Conservation (phyloP, 2,113 vertebrate species). For the Anoura caudifer region DNA sequence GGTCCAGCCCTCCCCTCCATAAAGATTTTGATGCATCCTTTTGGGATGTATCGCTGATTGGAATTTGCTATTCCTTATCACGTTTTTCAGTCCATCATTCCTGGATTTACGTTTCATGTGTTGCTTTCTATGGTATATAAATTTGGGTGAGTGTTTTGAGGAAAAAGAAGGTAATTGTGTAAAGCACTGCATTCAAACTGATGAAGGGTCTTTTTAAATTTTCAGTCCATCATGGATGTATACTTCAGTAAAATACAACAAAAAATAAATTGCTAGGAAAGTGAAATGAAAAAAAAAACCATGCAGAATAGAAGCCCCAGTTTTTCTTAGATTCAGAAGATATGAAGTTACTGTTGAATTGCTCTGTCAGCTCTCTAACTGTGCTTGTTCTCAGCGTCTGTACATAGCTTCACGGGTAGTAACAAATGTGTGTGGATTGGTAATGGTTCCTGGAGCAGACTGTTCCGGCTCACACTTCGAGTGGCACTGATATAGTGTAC, state of each 20-base stretch:
- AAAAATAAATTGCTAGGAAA: constrained; percentile 31
- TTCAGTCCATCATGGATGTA: neutral
- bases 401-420: neutral
- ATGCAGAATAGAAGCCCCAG: neutral
- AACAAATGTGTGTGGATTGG: neutral
- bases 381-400: neutral
- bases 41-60: neutral
- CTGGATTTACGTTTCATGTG: neutral
- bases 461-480: neutral
- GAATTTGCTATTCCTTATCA: neutral
- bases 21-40: neutral
- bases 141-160: neutral
- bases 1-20: accelerated
- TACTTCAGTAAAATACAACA: neutral
- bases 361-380: neutral
- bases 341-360: neutral
- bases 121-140: neutral
- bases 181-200: neutral
- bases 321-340: constrained; percentile 16
- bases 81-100: neutral
- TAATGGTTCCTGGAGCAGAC: neutral
- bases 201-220: neutral
- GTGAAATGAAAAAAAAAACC: constrained; percentile 8
- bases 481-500: neutral
- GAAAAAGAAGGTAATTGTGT: neutral